Conservation (phyloP, 2,888 invertebrate genomes). For the Branchellion lobata region DNA sequence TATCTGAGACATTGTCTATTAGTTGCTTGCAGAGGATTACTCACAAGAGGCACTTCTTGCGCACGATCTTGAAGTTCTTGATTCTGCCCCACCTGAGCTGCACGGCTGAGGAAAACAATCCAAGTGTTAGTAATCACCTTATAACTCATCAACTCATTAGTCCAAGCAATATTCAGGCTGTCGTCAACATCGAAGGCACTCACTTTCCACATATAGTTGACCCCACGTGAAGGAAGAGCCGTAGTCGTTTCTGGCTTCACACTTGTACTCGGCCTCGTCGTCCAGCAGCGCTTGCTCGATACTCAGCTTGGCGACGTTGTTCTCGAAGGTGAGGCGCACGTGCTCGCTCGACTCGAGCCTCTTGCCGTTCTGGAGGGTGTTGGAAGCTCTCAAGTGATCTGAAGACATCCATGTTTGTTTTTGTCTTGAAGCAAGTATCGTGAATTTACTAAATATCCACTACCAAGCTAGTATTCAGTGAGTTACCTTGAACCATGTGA, state of each 20-base stretch:
- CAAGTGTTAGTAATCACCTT: background rate
- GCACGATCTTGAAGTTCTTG: slow-evolving; percentile 40
- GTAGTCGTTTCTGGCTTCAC: slow-evolving; percentile 80
- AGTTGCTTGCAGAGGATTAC: background rate
- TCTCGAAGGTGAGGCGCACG: slow-evolving; percentile 54
- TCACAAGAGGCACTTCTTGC: slow-evolving; percentile 36
- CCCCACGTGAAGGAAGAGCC: slow-evolving; percentile 80
- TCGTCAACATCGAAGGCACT: slow-evolving; percentile 30
- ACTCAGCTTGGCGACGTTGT: slow-evolving; percentile 68
- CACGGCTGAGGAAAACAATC: slow-evolving; percentile 1
- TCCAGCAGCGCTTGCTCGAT: slow-evolving; percentile 84
- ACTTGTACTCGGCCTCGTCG: slow-evolving; percentile 82
- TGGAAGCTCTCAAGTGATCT: background rate
- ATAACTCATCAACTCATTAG: background rate
- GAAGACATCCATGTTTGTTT: too few species aligned
- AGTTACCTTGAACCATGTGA: slow-evolving; percentile 41
- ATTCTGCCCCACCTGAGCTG: slow-evolving; percentile 40
- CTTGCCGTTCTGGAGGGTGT: slow-evolving; percentile 52
- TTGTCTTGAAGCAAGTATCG: too few species aligned
- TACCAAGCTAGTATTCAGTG: too few species aligned
- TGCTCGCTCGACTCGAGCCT: slow-evolving; percentile 50
- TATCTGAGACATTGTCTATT: background rate
- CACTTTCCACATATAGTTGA: slow-evolving; percentile 71
- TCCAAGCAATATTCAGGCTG: background rate
- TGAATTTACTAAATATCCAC: too few species aligned